phyloP scores from a whole-genome alignment of 53 echinoderm and acorn worm genomes.

The Zoroaster sp. region DNA sequence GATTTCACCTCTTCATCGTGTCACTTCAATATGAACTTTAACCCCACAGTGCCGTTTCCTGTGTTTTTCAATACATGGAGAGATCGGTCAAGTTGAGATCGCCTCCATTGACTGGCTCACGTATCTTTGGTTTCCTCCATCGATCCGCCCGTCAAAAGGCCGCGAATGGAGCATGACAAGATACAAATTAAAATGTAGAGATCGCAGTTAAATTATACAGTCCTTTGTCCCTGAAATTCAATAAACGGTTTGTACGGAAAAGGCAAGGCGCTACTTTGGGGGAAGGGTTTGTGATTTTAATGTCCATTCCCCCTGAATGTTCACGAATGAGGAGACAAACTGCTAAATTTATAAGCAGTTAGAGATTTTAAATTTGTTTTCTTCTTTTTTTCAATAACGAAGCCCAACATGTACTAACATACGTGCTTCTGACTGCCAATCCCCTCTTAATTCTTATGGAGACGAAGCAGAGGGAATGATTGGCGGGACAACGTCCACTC shows the following conservation, averaged over 20 bases:
- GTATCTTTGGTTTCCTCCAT: not conserved
- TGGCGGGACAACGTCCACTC: not conserved
- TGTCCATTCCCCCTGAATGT: no score
- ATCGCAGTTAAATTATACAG: slow-evolving; percentile 57
- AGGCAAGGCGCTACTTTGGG: no score
- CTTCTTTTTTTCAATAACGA: not conserved
- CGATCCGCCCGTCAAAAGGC: not conserved
- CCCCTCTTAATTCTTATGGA: not conserved
- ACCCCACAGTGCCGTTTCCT: not conserved
- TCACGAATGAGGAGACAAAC: not conserved
- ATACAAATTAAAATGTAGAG: slow-evolving; percentile 58
- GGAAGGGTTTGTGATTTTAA: no score
- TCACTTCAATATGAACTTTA: not conserved
- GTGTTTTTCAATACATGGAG: not conserved
- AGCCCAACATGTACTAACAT: not conserved
- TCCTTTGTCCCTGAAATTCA: slow-evolving; percentile 69
- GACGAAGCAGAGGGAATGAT: not conserved
- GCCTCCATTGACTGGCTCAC: not conserved
- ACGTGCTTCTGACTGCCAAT: not conserved
- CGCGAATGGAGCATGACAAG: slow-evolving; percentile 13
- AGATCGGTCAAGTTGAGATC: not conserved
- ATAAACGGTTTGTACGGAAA: slow-evolving; percentile 68
- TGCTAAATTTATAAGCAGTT: not conserved
- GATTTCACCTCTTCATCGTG: not conserved
- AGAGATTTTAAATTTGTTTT: not conserved